Conservation (phyloP, 2,797 vertebrate genomes). For the Chaunax sp. region DNA sequence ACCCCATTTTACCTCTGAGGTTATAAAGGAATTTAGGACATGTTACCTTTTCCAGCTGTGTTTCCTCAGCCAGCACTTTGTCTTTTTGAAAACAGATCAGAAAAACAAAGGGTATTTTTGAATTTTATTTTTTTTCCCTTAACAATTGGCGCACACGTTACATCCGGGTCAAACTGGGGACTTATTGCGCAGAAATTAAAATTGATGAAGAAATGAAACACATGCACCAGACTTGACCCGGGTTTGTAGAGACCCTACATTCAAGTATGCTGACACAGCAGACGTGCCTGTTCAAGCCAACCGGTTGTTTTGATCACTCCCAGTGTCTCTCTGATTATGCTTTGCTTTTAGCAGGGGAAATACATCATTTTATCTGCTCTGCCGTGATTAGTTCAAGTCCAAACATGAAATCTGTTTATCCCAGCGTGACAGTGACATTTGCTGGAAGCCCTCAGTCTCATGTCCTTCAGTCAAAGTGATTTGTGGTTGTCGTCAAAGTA, state of each 20-base stretch:
- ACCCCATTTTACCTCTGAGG: not conserved
- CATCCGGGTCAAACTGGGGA: conserved; percentile 4
- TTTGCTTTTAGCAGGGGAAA: not conserved
- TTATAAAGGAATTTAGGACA: not conserved
- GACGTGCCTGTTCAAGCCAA: not conserved
- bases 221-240: not conserved
- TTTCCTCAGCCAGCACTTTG: not conserved
- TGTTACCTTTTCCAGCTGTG: not conserved
- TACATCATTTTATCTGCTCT: not conserved
- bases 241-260: not conserved
- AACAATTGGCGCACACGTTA: not conserved
- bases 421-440: not conserved
- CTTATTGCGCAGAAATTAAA: too few species aligned
- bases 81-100: too few species aligned
- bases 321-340: conserved; percentile 2
- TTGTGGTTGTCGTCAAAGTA: conserved; percentile 9
- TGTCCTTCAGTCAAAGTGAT: conserved; percentile 22
- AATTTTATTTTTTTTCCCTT: too few species aligned
- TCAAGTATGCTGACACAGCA: not conserved
- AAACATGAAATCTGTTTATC: too few species aligned
- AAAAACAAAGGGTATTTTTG: too few species aligned
- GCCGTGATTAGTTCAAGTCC: not conserved
- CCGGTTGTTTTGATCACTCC: not conserved
- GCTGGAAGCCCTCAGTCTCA: conserved; percentile 54
- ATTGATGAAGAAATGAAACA: too few species aligned